phyloP scores from a whole-genome alignment of 2,113 vertebrate species.

The Plecturocebus donacophilus region DNA sequence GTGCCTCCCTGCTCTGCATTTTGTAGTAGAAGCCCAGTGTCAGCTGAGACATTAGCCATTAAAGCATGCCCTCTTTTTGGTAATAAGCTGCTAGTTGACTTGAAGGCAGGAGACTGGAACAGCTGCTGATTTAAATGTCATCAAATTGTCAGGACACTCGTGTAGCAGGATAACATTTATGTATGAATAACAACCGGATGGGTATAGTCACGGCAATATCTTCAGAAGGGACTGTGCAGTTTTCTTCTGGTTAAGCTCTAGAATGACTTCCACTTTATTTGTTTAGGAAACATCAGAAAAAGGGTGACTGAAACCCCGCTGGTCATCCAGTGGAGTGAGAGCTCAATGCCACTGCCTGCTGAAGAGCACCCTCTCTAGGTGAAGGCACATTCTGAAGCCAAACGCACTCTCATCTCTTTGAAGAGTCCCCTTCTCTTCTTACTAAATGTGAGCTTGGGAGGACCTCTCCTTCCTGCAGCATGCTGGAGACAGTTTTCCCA shows the following conservation, averaged over 20 bases:
- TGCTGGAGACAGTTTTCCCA: background rate
- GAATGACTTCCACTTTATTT: background rate
- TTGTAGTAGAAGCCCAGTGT: too few species aligned
- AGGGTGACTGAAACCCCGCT: rapidly evolving
- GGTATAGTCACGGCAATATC: background rate
- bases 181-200: background rate
- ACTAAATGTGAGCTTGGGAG: too few species aligned
- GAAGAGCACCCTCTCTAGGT: background rate
- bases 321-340: too few species aligned
- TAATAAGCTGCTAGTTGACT: background rate
- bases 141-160: background rate
- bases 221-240: background rate
- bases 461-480: background rate
- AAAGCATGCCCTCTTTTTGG: background rate
- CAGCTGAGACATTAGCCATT: background rate
- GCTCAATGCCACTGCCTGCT: rapidly evolving
- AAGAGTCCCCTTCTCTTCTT: too few species aligned
- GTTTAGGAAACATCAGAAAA: background rate
- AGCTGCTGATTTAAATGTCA: background rate
- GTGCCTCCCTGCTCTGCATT: background rate
- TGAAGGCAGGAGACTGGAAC: background rate
- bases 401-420: too few species aligned
- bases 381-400: background rate
- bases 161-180: too few species aligned
- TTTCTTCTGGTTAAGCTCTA: background rate